These are phyloP conservation scores for Tragulus kanchil DNA, from an alignment of 2,113 vertebrate genomes.

Conservation along the genomic window DNA sequence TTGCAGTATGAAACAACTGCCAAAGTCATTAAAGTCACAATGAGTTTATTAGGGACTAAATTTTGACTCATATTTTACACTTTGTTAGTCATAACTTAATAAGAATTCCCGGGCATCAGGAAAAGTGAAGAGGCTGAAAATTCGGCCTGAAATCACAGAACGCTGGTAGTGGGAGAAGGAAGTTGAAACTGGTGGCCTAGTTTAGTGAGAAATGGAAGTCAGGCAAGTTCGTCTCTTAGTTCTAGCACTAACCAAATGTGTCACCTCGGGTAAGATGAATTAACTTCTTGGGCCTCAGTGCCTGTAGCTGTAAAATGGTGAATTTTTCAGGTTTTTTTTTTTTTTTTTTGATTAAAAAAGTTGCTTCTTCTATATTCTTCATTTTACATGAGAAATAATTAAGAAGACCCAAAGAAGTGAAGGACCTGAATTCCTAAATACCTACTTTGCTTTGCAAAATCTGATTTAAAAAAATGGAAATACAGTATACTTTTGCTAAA, in stretches of 20 bases:
- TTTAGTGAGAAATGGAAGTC: background rate
- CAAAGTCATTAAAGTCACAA: slow-evolving; percentile 81
- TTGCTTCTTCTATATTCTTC: background rate
- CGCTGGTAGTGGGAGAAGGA: background rate
- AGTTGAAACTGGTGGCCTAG: background rate
- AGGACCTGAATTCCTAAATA: background rate
- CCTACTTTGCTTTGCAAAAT: background rate
- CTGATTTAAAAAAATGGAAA: background rate
- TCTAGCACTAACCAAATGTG: background rate
- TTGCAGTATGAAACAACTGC: slow-evolving; percentile 72
- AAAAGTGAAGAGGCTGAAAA: slow-evolving; percentile 52
- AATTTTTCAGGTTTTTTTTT: background rate
- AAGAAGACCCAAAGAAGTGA: slow-evolving; percentile 13
- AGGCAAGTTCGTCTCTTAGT: background rate
- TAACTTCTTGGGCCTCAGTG: background rate
- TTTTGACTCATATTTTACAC: slow-evolving; percentile 81
- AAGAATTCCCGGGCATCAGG: slow-evolving; percentile 72
- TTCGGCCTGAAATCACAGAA: slow-evolving; percentile 37
- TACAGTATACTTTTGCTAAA: background rate
- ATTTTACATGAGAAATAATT: slow-evolving; percentile 6
- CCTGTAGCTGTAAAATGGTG: background rate
- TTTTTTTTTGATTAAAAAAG: background rate
- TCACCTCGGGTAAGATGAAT: background rate
- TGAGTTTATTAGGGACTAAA: slow-evolving; percentile 78
- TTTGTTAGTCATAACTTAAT: slow-evolving; percentile 74